Conservation (phyloP, 2,797 vertebrate genomes). For the Acipenser oxyrinchus region DNA sequence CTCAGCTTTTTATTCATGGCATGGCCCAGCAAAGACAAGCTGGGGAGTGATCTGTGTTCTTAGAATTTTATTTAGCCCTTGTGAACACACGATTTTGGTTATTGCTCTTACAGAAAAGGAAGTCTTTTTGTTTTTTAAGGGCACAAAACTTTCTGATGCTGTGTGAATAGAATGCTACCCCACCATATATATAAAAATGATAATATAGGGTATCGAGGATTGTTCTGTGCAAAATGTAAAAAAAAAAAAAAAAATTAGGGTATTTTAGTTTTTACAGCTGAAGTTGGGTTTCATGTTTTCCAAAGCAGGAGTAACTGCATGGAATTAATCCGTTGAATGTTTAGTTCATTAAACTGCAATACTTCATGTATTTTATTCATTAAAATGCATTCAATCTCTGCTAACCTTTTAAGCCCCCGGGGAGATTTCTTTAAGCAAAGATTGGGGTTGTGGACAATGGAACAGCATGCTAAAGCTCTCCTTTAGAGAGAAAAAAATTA, state of each 20-base stretch:
- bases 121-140: too few species aligned
- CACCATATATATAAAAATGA: too few species aligned
- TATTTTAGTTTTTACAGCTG: neutral
- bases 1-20: neutral
- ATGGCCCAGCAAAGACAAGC: neutral
- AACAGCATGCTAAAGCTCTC: slow-evolving; percentile 2
- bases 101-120: too few species aligned
- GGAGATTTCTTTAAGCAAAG: slow-evolving; percentile 14
- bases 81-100: too few species aligned
- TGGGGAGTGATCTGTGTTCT: neutral
- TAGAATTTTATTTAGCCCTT: neutral
- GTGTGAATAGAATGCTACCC: too few species aligned
- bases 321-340: slow-evolving; percentile 4
- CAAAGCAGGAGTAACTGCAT: slow-evolving; percentile 8
- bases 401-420: slow-evolving; percentile 8
- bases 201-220: too few species aligned
- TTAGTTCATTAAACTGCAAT: slow-evolving; percentile 15
- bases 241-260: too few species aligned
- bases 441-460: slow-evolving; percentile 14
- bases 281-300: neutral
- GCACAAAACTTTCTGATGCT: too few species aligned
- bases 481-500: slow-evolving; percentile 2
- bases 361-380: slow-evolving; percentile 19
- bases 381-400: slow-evolving; percentile 12
- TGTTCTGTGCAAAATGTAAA: too few species aligned